Conservation (phyloP, 2,797 vertebrate species). For the Astyanax mexicanus region DNA sequence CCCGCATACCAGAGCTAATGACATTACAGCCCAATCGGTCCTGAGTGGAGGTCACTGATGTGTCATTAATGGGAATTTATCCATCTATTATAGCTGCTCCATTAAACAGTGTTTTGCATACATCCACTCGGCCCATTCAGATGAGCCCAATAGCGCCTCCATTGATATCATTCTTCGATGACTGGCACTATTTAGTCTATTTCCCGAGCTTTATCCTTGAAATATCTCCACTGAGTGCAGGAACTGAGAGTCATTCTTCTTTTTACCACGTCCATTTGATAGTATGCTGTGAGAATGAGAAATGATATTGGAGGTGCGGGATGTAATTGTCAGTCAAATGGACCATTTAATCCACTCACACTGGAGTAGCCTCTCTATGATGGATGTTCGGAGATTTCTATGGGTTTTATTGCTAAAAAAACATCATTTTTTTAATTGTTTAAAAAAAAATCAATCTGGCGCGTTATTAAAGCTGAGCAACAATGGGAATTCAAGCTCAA, state of each 20-base stretch:
- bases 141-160: slow-evolving; percentile 14
- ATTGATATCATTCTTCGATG: slow-evolving; percentile 36
- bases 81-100: slow-evolving; percentile 50
- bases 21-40: slow-evolving; percentile 39
- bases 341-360: slow-evolving; percentile 1
- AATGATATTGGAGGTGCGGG: neutral
- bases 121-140: slow-evolving; percentile 39
- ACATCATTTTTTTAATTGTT: neutral
- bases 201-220: slow-evolving; percentile 40
- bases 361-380: neutral
- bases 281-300: neutral
- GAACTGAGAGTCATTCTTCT: neutral
- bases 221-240: neutral
- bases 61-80: slow-evolving; percentile 53
- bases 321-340: neutral
- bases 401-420: no score
- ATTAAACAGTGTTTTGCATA: slow-evolving; percentile 51
- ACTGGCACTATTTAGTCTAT: slow-evolving; percentile 21
- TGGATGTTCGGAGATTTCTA: neutral
- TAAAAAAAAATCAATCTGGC: neutral
- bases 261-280: slow-evolving; percentile 3
- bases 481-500: slow-evolving; percentile 7
- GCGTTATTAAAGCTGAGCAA: neutral
- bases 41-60: slow-evolving; percentile 45
- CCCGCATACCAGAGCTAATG: slow-evolving; percentile 46